Base-by-base conservation (phyloP, 1,140 invertebrate species). In the Meloidogyne hapla region DNA sequence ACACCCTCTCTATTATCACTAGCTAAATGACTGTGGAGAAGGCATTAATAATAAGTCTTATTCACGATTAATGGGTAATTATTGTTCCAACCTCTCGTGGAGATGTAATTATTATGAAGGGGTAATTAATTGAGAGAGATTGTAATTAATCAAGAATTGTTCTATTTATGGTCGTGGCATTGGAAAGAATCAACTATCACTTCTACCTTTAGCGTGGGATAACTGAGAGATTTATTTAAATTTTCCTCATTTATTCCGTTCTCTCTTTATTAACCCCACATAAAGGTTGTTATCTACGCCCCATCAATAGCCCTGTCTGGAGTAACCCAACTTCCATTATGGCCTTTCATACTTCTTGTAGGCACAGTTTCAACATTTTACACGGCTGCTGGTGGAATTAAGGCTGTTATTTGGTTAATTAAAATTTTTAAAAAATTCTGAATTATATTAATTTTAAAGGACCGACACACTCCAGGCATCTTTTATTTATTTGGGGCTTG, bases 391-490 rank as follows among this genome's bases (percentile, higher is more conserved):
- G 84, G 84, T 1, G 84, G 84, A 13, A 79, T 83, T 18, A 85
- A 85, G 28, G 83, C 83, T 26, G 83, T 83, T 21, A 77, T 83
- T 64, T 83, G 83, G 83, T 83, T 80, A 12, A 82, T 85, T 18
- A 10, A 23, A 85, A 8, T 82, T 84, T 67, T 80, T 15, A 38
- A 61, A 15, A 25, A 69, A 15, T 40, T 64, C 33, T 12, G 61
- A 26, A 13, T 26, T 69, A 15, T 10, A 33, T 2, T 65, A 25
- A 66, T 69, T 69, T 4, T 70, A 15, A 33, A 71, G 28, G 65
- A 45, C 69, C 2, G 25, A 71, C 18, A 48, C 61, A 18, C 38
- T 71, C 21, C 75, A 77, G 56, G 77, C 81, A 12, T 64, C 80
- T 9, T 80, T 80, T 56, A 67, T 80, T 25, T 74, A 83, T 48